Percentiles rank a stretch among this genome's conserved stretches.
phyloP scores from a whole-genome alignment of 1,140 invertebrate species.

The Venturia canescens region DNA sequence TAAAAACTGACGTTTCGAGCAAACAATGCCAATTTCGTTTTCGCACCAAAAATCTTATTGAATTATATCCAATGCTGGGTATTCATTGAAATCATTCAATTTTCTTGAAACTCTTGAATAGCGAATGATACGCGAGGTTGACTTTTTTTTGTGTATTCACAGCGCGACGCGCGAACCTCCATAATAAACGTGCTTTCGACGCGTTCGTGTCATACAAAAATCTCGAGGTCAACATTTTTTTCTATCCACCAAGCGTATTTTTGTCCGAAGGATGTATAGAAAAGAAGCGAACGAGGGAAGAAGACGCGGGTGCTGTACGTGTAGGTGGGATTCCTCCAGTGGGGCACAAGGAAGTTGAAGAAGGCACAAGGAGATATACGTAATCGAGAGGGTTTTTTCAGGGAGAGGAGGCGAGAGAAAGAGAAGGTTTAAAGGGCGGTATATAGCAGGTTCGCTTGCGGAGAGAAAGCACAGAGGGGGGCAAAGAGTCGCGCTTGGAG shows the following conservation, averaged over 20 bases:
- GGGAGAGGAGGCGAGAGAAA: not conserved
- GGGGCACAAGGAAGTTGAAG: conserved; percentile 40
- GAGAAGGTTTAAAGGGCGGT: conserved; percentile 34
- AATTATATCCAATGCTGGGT: too few species aligned
- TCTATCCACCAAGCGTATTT: conserved; percentile 9
- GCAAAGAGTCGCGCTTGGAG: conserved; percentile 44
- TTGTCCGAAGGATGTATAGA: not conserved
- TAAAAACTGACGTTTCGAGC: not conserved
- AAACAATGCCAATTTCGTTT: not conserved
- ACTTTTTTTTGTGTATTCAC: too few species aligned
- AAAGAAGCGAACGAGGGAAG: not conserved
- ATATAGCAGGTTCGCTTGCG: conserved; percentile 18
- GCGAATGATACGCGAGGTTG: not conserved
- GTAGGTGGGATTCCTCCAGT: conserved; percentile 19
- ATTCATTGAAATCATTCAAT: too few species aligned
- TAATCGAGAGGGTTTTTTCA: conserved; percentile 27
- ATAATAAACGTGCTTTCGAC: too few species aligned
- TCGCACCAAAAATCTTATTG: not conserved
- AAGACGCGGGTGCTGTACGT: conserved; percentile 4
- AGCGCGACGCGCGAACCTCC: too few species aligned
- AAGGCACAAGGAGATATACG: conserved; percentile 38
- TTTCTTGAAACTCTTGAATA: too few species aligned
- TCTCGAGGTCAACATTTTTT: not conserved
- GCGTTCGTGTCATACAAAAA: not conserved
- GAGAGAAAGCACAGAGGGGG: conserved; percentile 18